A percentile compares a stretch with the other conserved stretches of the same genome.
Conservation (phyloP, 1,140 invertebrate genomes). For the Bombus superbus region DNA sequence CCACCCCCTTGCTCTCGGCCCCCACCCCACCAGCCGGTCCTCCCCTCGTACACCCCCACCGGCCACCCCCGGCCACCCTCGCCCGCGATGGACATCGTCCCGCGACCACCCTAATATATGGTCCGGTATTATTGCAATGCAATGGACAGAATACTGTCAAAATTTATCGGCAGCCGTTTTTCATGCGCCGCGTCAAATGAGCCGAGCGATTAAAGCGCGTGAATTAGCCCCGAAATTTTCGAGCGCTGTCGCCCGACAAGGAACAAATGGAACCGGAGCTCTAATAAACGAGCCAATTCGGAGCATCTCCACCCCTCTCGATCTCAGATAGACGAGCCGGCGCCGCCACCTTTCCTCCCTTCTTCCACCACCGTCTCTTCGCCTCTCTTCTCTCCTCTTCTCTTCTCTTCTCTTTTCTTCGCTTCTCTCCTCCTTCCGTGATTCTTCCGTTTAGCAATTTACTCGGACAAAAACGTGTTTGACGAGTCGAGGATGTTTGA, state of each 20-base stretch:
- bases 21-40: constrained; percentile 28
- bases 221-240: constrained; percentile 80
- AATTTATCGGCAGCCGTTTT: constrained; percentile 83
- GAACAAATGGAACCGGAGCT: constrained; percentile 52
- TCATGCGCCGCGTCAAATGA: constrained; percentile 82
- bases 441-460: neutral
- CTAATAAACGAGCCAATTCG: constrained; percentile 40
- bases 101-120: constrained; percentile 81
- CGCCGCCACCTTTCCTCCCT: too few relatives aligned
- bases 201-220: constrained; percentile 81
- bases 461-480: neutral
- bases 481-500: constrained; percentile 7
- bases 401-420: neutral
- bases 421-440: too few relatives aligned
- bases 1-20: constrained; percentile 16
- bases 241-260: constrained; percentile 59
- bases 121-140: constrained; percentile 83
- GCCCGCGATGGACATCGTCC: constrained; percentile 63
- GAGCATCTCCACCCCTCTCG: neutral
- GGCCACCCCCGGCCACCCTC: constrained; percentile 59
- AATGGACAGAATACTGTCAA: constrained; percentile 84
- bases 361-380: too few relatives aligned
- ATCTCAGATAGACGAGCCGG: constrained; percentile 4
- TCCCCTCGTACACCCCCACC: constrained; percentile 46
- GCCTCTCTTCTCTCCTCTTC: neutral